phyloP scores from a whole-genome alignment of 2,888 invertebrate species.

The Mesorhabditis belari region DNA sequence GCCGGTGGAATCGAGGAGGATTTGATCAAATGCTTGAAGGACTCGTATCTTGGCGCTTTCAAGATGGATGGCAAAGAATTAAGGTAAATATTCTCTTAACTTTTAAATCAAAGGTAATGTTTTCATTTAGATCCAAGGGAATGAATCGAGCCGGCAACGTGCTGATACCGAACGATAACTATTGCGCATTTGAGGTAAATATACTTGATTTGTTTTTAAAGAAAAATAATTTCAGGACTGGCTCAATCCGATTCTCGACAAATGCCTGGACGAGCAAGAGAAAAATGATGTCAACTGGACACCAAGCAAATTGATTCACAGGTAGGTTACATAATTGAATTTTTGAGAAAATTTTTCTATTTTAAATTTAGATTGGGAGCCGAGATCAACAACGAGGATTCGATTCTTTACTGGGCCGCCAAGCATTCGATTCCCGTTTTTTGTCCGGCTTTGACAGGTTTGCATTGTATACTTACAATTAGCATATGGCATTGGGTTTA shows the following conservation, averaged over 20 bases:
- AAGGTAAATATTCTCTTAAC: slow-evolving; percentile 54
- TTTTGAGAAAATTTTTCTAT: neutral
- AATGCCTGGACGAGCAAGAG: slow-evolving; percentile 77
- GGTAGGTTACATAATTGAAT: slow-evolving; percentile 26
- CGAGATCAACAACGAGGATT: slow-evolving; percentile 79
- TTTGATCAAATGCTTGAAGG: slow-evolving; percentile 92
- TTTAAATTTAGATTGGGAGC: slow-evolving; percentile 67
- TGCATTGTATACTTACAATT: neutral
- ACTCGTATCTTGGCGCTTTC: slow-evolving; percentile 73
- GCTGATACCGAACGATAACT: slow-evolving; percentile 93
- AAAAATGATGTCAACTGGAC: slow-evolving; percentile 68
- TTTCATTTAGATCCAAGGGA: slow-evolving; percentile 59
- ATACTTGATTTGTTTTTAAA: neutral
- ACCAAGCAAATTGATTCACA: slow-evolving; percentile 75
- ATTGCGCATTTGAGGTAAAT: slow-evolving; percentile 83
- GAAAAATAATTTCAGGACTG: slow-evolving; percentile 63
- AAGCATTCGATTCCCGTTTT: slow-evolving; percentile 89
- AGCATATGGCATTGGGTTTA: too few species aligned
- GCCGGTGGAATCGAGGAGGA: slow-evolving; percentile 98
- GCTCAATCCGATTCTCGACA: slow-evolving; percentile 84
- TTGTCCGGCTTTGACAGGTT: slow-evolving; percentile 90
- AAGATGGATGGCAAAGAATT: slow-evolving; percentile 56
- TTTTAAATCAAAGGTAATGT: neutral
- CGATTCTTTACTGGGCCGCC: slow-evolving; percentile 62
- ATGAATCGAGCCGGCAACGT: slow-evolving; percentile 87